phyloP scores from a whole-genome alignment of 2,888 invertebrate genomes.

The Rapana venosa region DNA sequence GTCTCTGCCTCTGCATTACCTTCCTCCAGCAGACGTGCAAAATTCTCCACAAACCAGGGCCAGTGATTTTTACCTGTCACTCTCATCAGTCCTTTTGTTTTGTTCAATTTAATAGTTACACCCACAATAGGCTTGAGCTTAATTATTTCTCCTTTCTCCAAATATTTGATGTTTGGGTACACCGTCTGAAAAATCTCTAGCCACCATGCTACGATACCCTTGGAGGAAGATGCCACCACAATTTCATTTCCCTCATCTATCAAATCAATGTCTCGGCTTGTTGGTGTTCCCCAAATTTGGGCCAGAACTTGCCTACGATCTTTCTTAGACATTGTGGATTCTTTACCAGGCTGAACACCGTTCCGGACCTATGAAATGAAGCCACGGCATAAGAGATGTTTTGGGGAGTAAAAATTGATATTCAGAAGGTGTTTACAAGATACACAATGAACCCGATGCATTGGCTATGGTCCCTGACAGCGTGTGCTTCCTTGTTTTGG shows the following conservation, averaged over 20 bases:
- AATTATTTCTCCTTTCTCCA: conserved; percentile 67
- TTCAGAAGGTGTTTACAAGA: not conserved
- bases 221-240: conserved; percentile 65
- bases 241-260: conserved; percentile 72
- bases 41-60: conserved; percentile 72
- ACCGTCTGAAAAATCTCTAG: conserved; percentile 66
- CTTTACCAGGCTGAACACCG: not conserved
- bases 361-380: not conserved
- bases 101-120: conserved; percentile 70
- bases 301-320: conserved; percentile 66
- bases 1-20: conserved; percentile 68
- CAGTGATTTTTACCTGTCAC: conserved; percentile 71
- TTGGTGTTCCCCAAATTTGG: conserved; percentile 70
- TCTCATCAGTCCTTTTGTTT: conserved; percentile 66
- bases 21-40: conserved; percentile 69
- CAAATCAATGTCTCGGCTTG: conserved; percentile 70
- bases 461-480: not conserved
- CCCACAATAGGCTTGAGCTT: conserved; percentile 66
- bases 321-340: conserved; percentile 61
- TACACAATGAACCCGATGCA: not conserved
- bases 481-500: conserved; percentile 1
- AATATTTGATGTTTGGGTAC: conserved; percentile 67
- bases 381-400: no score
- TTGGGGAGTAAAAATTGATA: no score
- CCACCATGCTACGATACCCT: conserved; percentile 69